phyloP scores from a whole-genome alignment of 2,113 vertebrate species.

The Megaceryle maxima region DNA sequence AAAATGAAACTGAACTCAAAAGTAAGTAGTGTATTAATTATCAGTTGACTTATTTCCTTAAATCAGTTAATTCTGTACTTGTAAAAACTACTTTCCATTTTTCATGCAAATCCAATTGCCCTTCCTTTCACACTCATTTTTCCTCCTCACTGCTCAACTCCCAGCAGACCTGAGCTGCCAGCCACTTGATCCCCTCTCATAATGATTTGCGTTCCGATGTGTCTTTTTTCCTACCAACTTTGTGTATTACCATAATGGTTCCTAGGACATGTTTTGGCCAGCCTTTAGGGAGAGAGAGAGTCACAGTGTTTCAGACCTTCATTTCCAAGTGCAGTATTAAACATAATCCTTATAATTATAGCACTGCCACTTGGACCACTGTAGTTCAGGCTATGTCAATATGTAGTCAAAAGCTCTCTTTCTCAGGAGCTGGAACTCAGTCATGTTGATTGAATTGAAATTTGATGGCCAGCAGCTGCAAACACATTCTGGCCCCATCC shows the following conservation, averaged over 20 bases:
- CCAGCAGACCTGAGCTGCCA: not conserved
- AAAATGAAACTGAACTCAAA: not conserved
- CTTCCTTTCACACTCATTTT: constrained; percentile 9
- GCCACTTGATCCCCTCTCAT: constrained; percentile 12
- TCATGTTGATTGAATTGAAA: constrained; percentile 60
- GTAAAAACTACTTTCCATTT: constrained; percentile 21
- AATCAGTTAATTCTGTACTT: constrained; percentile 3
- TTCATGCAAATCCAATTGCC: constrained; percentile 25
- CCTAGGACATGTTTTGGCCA: constrained; percentile 18
- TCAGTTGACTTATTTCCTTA: constrained; percentile 34
- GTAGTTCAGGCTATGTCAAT: constrained; percentile 69
- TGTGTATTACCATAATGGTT: constrained; percentile 7
- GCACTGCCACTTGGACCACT: constrained; percentile 52
- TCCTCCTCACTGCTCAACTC: not conserved
- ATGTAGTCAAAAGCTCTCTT: constrained; percentile 72
- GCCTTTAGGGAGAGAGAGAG: constrained; percentile 3
- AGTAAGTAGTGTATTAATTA: constrained; percentile 25
- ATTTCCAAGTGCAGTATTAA: constrained; percentile 50
- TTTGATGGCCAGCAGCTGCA: constrained; percentile 55
- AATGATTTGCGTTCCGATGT: not conserved
- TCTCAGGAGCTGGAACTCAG: constrained; percentile 68
- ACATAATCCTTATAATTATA: constrained; percentile 70
- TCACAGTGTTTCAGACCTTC: constrained; percentile 27
- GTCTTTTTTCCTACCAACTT: constrained; percentile 38
- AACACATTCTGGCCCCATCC: not conserved